phyloP scores from a whole-genome alignment of 2,113 vertebrate species.

The Melierax canorus region DNA sequence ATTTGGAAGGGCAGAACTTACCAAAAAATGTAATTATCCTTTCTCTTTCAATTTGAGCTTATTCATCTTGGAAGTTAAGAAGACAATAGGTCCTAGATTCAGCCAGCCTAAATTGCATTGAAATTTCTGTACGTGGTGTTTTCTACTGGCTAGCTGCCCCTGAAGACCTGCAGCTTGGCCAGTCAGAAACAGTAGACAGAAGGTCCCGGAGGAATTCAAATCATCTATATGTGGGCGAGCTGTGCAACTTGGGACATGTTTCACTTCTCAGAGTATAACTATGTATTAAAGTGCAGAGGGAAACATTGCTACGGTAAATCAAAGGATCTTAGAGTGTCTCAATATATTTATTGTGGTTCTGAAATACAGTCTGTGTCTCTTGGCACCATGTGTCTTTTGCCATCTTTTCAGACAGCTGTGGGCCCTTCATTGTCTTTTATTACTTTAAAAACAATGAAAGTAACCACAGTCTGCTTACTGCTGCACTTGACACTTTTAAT shows the following conservation, averaged over 20 bases:
- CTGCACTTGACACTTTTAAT: background rate
- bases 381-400: background rate
- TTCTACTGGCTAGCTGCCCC: background rate
- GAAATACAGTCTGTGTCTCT: background rate
- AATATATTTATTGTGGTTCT: background rate
- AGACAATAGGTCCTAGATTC: background rate
- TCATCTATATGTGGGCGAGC: background rate
- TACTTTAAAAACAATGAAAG: background rate
- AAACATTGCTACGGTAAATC: background rate
- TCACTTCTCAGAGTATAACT: background rate
- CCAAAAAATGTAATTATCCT: background rate
- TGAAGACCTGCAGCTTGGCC: background rate
- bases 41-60: background rate
- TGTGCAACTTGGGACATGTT: background rate
- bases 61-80: background rate
- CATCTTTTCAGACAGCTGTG: background rate
- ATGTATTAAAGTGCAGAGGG: background rate
- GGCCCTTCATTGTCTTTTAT: background rate
- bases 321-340: background rate
- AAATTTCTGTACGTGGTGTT: background rate
- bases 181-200: background rate
- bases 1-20: background rate
- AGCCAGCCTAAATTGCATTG: background rate
- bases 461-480: background rate
- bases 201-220: background rate